phyloP scores from a whole-genome alignment of 2,888 invertebrate genomes.

The Agapostemon virescens region DNA sequence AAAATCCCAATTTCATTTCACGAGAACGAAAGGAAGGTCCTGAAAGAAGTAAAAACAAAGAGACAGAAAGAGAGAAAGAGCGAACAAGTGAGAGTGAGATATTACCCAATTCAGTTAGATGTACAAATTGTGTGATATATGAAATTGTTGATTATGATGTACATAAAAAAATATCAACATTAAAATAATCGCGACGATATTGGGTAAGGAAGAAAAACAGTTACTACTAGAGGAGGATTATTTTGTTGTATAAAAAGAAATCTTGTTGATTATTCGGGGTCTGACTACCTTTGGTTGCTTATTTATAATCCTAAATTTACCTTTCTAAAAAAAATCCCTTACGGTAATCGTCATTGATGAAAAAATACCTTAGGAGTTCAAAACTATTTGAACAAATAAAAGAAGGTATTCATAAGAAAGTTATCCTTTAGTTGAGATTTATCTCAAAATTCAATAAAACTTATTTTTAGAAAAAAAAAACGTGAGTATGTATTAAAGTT shows the following conservation, averaged over 20 bases:
- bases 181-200: constrained; percentile 62
- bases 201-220: constrained; percentile 59
- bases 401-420: constrained; percentile 58
- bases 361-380: constrained; percentile 56
- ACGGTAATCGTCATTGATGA: constrained; percentile 59
- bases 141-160: constrained; percentile 73
- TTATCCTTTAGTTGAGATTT: constrained; percentile 67
- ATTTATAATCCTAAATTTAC: constrained; percentile 70
- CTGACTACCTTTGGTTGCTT: constrained; percentile 72
- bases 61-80: constrained; percentile 13
- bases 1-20: constrained; percentile 39
- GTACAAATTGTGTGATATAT: constrained; percentile 79
- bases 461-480: constrained; percentile 59
- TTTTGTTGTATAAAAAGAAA: constrained; percentile 76
- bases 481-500: constrained; percentile 31
- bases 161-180: constrained; percentile 66
- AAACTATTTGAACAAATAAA: constrained; percentile 66
- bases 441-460: constrained; percentile 70
- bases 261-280: constrained; percentile 74
- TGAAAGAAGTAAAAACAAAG: constrained; percentile 14
- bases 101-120: constrained; percentile 70
- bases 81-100: neutral
- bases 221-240: constrained; percentile 70
- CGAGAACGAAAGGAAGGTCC: constrained; percentile 39
- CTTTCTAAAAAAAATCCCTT: constrained; percentile 65